A percentile compares a stretch with the other conserved stretches of the same genome.
Evolutionary conservation across 2,113 vertebrate species (phyloP).

Genomic region (Notothenia rossii): DNA sequence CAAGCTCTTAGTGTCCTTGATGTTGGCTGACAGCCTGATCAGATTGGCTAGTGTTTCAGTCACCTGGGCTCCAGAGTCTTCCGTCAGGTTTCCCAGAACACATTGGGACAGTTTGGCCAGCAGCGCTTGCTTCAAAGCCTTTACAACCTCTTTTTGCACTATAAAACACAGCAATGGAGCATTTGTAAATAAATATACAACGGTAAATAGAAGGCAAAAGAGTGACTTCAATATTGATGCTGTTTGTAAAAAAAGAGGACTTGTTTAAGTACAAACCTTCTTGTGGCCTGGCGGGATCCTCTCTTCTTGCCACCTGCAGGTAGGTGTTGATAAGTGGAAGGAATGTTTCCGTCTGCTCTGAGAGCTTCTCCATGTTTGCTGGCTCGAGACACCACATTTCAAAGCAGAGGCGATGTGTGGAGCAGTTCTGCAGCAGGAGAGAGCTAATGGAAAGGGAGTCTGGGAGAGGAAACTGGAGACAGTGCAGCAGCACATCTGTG

Average conservation of each 20-base stretch:
- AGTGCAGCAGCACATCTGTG: slow-evolving; percentile 84
- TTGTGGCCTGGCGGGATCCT: slow-evolving; percentile 70
- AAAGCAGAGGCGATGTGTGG: slow-evolving; percentile 88
- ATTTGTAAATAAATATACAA: background rate
- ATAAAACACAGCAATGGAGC: slow-evolving; percentile 12
- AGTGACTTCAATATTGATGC: background rate
- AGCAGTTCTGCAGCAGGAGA: slow-evolving; percentile 85
- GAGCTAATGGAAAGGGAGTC: slow-evolving; percentile 72
- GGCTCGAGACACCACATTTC: slow-evolving; percentile 90
- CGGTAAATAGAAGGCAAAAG: background rate
- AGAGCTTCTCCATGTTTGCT: slow-evolving; percentile 67
- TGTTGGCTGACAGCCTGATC: slow-evolving; percentile 77
- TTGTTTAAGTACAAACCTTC: slow-evolving; percentile 68
- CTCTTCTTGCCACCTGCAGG: slow-evolving; percentile 74
- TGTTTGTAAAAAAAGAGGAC: background rate
- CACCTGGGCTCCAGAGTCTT: slow-evolving; percentile 18
- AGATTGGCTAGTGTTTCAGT: slow-evolving; percentile 83
- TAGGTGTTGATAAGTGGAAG: slow-evolving; percentile 86
- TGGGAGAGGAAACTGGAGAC: slow-evolving; percentile 77
- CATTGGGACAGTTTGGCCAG: slow-evolving; percentile 80
- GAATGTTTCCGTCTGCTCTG: slow-evolving; percentile 69
- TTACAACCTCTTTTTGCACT: slow-evolving; percentile 84
- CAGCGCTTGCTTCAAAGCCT: slow-evolving; percentile 83
- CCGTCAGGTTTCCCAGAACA: slow-evolving; percentile 59
- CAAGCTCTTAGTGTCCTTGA: slow-evolving; percentile 74